Base-by-base conservation (phyloP, 2,888 invertebrate species). In the Trilocha varians region DNA sequence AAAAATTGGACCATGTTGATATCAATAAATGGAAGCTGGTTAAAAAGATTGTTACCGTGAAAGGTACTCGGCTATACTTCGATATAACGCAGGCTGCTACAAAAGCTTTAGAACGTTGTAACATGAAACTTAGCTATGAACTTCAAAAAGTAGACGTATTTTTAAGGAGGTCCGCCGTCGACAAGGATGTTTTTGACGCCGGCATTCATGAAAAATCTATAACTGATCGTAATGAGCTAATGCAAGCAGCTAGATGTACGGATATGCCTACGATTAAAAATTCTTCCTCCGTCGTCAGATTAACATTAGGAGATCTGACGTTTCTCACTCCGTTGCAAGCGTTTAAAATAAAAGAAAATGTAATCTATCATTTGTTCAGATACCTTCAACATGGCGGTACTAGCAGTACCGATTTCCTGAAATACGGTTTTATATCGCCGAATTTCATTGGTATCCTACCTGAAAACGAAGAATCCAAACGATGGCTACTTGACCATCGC, bases 81-180 rank as follows among this genome's bases (percentile, higher is more conserved):
- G 84, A 85, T 38, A 78, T 85, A 67, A 82, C 80, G 1, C 78
- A 80, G 9, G 69, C 79, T 0, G 67, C 77, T 1, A 78, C 80
- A 2, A 71, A 76, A 9, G 72, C 72, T 1, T 58, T 85, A 2
- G 78, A 78, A 41, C 59, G 56, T 11, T 56, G 70, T 45, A 74
- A 76, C 35, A 77, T 80, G 76, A 50, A 62, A 52, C 57, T 85
- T 16, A 82, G 80, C 50, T 85, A 79, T 50, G 84, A 84, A 48
- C 53, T 84, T 37, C 76, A 79, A 43, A 78, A 83, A 52, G 84
- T 85, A 1, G 75, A 59, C 46, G 79, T 84, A 5, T 77, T 71
- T 38, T 46, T 79, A 6, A 83, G 74, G 58, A 70, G 77, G 0
- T 64, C 68, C n/a, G 82, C 82, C 2, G 70, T 83, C 1, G 83